These are phyloP conservation scores for Notothenia coriiceps DNA, from an alignment of 2,113 vertebrate species.

Conservation along the genomic window DNA sequence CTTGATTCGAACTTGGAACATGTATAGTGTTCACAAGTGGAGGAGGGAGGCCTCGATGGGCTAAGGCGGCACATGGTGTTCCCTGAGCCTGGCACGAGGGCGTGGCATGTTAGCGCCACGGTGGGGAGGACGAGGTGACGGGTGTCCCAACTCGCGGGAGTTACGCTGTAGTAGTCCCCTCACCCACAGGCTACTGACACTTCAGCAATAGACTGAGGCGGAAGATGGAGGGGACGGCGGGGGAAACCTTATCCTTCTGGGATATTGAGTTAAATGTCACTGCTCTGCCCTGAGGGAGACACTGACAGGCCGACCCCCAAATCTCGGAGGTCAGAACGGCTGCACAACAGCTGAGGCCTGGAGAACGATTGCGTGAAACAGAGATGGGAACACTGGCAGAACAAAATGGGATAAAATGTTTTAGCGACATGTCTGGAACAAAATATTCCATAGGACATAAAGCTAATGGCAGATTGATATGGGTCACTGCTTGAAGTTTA, in stretches of 20 bases:
- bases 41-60: conserved; percentile 18
- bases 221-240: conserved; percentile 63
- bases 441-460: not conserved
- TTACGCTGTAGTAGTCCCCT: conserved; percentile 51
- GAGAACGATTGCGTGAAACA: conserved; percentile 50
- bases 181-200: conserved; percentile 53
- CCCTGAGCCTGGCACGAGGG: conserved; percentile 63
- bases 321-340: conserved; percentile 76
- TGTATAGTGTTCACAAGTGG: conserved; percentile 58
- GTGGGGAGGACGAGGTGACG: conserved; percentile 38
- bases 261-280: conserved; percentile 88
- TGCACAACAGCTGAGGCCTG: conserved; percentile 77
- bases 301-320: conserved; percentile 81
- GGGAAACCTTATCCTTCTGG: conserved; percentile 81
- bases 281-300: conserved; percentile 76
- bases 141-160: conserved; percentile 57
- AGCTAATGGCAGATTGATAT: not conserved
- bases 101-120: conserved; percentile 48
- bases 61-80: conserved; percentile 66
- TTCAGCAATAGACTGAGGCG: conserved; percentile 48
- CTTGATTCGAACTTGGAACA: conserved; percentile 69
- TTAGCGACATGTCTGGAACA: conserved; percentile 13
- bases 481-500: not conserved
- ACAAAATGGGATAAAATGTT: conserved; percentile 43
- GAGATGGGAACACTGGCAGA: conserved; percentile 39